Evolutionary conservation across 1,140 invertebrate species (phyloP).

Genomic region (Muscidifurax raptorellus): DNA sequence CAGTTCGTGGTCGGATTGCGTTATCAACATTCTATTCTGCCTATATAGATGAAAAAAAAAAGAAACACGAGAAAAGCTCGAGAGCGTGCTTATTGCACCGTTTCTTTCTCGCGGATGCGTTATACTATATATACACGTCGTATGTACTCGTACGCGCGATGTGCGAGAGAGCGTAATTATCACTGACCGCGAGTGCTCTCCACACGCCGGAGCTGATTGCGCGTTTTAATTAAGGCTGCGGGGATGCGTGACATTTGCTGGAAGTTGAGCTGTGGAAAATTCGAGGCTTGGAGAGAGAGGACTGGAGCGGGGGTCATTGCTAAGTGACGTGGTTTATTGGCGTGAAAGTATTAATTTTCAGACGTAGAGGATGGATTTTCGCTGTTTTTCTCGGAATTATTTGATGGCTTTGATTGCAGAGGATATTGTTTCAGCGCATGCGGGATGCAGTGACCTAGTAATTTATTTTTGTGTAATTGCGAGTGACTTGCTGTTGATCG

Average conservation of each 20-base stretch:
- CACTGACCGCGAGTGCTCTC: not conserved
- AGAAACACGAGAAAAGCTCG: not conserved
- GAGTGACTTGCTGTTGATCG: not conserved
- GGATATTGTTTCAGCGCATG: no score
- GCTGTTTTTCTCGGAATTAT: not conserved
- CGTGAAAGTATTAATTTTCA: not conserved
- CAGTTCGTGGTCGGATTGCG: slow-evolving; percentile 30
- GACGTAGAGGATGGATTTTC: not conserved
- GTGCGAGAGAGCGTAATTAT: not conserved
- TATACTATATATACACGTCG: no score
- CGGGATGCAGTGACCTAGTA: not conserved
- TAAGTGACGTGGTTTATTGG: not conserved
- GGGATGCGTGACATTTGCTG: no score
- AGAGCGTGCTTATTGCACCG: slow-evolving; percentile 1
- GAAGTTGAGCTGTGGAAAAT: not conserved
- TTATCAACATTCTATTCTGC: not conserved
- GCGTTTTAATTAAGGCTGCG: not conserved
- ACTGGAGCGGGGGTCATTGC: not conserved
- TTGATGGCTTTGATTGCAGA: not conserved
- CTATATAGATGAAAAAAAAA: not conserved
- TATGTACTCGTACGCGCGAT: no score
- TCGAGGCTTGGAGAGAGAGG: not conserved
- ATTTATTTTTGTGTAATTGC: not conserved
- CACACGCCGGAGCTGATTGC: not conserved
- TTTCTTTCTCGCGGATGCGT: slow-evolving; percentile 3